Evolutionary conservation across 2,113 vertebrate genomes (phyloP).

Genomic region (Psammodynastes pulverulentus): DNA sequence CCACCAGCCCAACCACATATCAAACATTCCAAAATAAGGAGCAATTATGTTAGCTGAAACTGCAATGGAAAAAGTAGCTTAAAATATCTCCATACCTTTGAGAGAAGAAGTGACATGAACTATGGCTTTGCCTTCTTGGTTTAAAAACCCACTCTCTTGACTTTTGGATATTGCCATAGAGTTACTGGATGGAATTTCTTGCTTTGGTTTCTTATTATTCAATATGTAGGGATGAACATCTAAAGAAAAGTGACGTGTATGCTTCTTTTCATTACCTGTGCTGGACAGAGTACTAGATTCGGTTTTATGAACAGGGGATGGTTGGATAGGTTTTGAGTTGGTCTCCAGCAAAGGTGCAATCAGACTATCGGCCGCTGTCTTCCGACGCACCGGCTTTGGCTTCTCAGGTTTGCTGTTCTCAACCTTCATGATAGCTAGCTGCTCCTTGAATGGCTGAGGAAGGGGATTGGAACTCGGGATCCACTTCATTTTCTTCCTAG

Average conservation of each 20-base stretch:
- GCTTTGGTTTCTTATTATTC: constrained; percentile 86
- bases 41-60: neutral
- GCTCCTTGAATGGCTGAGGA: constrained; percentile 97
- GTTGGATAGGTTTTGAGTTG: constrained; percentile 78
- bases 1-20: neutral
- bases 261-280: constrained; percentile 83
- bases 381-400: constrained; percentile 86
- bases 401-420: constrained; percentile 93
- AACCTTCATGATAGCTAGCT: constrained; percentile 81
- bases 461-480: constrained; percentile 88
- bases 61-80: neutral
- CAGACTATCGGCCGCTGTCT: constrained; percentile 84
- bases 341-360: constrained; percentile 87
- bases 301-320: constrained; percentile 72
- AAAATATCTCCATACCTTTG: constrained; percentile 70
- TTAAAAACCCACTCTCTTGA: constrained; percentile 82
- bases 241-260: constrained; percentile 91
- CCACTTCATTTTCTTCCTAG: constrained; percentile 97
- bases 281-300: constrained; percentile 48
- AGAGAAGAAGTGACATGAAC: constrained; percentile 64
- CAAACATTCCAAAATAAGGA: neutral
- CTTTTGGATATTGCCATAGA: constrained; percentile 80
- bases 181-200: constrained; percentile 70
- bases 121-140: constrained; percentile 68
- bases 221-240: constrained; percentile 95